Base-by-base conservation (phyloP, 2,797 vertebrate species). In the Thunnus albacares region DNA sequence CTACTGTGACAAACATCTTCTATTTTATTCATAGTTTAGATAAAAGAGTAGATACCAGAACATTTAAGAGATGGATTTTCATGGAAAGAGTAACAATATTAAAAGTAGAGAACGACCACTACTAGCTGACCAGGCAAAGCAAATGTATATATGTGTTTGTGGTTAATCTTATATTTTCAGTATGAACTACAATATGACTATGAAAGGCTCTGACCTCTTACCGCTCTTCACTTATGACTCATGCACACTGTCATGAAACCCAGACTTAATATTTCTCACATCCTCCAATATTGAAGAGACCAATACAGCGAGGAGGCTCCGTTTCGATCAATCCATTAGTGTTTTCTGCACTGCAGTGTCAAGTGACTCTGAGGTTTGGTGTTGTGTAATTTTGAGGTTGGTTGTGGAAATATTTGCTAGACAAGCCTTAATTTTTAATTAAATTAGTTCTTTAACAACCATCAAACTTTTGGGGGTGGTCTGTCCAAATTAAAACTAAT, bases 171-270 rank as follows among this genome's bases (percentile, higher is more conserved):
- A 77, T 74, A 78, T 87, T 85, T 85, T 88, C 75, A 71, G 47
- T 81, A 73, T 87, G 63, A 79, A 89, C 64, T 80, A 82, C 57
- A 79, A 8, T 84, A 78, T 68, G 85, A 91, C 79, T 81, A 66
- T 87, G 82, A 92, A 87, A 84, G 84, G 79, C 82, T 79, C 84
- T 91, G 87, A 90, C 92, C 87, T 85, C 89, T 87, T 70, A 90
- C 69, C 18, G 76, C 91, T 91, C 89, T 94, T 71, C 75, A 6
- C 85, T 65, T 91, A 94, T 95, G 95, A 96, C 86, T 95, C 94
- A 95, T 80, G 80, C 64, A 60, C 33, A 1, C 30, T 4, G 81
- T 81, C 79, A 57, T 84, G 88, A 91, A 93, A 93, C 87, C 81
- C 28, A 89, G 62, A 80, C 79, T 88, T 93, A 85, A 90, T 93